Base-by-base conservation (phyloP, 2,113 vertebrate species). In the Malurus elegans region DNA sequence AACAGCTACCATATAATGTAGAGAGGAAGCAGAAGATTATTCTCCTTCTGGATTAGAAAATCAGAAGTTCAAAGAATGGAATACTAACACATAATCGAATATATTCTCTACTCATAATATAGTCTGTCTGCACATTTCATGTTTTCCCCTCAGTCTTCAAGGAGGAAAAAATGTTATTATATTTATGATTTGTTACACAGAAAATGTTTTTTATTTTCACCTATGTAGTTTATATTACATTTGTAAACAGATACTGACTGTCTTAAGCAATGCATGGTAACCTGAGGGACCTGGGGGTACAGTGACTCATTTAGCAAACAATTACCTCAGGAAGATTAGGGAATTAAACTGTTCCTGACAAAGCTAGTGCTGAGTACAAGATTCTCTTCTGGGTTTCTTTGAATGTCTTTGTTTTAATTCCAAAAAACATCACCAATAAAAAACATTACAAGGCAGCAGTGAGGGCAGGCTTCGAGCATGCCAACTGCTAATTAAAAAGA, bases 151-250 rank as follows among this genome's bases (percentile, higher is more conserved):
- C 57, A 21, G 60, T 78, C 73, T 91, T 66, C 66, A 82, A 93
- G 47, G 71, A 73, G 29, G 32, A 90, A 74, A 85, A 80, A 44
- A n/a, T 64, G 16, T 58, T 34, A 38, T 67, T 96, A 86, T 64
- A 72, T 62, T 89, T 80, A 83, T 71, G 69, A 38, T 90, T 82
- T 75, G 36, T 90, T 97, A 81, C 57, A 89, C 17, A 78, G 29
- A 75, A 86, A 93, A 80, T 70, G 74, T 51, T 84, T 96, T 96
- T 92, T 86, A 89, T 95, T 96, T 97, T 74, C 76, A 87, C 80
- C 95, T 91, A 78, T 82, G 87, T 88, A 87, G 90, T 86, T 95
- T 95, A 91, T 90, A 95, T 95, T 92, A 90, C 89, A 89, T 97
- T 95, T 90, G 80, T 96, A 97, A 96, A 90, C 53, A 95, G 88